Evolutionary conservation across 2,888 invertebrate species (phyloP), one percentile per base, ranked within the genome.

Genomic region (Brachypterus glaber): DNA sequence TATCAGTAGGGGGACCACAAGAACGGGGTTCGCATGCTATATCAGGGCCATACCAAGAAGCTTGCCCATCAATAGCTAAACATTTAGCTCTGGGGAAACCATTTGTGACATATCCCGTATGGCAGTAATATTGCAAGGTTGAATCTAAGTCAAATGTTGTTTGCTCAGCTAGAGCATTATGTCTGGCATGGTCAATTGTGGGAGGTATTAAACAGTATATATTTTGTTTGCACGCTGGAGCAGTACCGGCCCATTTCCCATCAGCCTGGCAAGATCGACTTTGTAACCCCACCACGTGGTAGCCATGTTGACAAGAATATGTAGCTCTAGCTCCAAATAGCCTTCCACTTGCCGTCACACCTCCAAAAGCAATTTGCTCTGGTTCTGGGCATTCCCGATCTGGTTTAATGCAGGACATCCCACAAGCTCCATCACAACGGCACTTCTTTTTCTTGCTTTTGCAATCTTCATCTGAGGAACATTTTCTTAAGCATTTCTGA

Each of bases 11-110:
- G 44, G 86, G 76, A 0, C 90, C 91, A 60, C 96, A 97, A 4
- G 85, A 82, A 39, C 86, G 76, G 3, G 92, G 91, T 74, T 90
- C 88, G 62, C 97, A 98, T 43, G 84, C 82, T 53, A 98, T 86
- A 54, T 95, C 91, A 2, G 96, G 96, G 2, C 97, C 97, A 56
- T 89, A 93, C 97, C 97, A 98, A 48, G 87, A 86, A 1, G 95
- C 93, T 51, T 80, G 80, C 0, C 72, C 80, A 51, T 91, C 88
- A 52, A 90, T 88, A 41, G 88, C 82, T 46, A 95, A 70, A 62
- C 97, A 98, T 68, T 93, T 95, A 32, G 96, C 92, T 27, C 84
- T 72, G 2, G 88, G 84, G 63, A 93, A 87, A 0, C 96, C 96
- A 56, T 86, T 85, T 45, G 89, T 85, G 41, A 84, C 83, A 66